A percentile compares a stretch with the other conserved stretches of the same genome.
These are phyloP conservation scores for Pterocles gutturalis DNA, from an alignment of 2,113 vertebrate species.

Conservation along the genomic window DNA sequence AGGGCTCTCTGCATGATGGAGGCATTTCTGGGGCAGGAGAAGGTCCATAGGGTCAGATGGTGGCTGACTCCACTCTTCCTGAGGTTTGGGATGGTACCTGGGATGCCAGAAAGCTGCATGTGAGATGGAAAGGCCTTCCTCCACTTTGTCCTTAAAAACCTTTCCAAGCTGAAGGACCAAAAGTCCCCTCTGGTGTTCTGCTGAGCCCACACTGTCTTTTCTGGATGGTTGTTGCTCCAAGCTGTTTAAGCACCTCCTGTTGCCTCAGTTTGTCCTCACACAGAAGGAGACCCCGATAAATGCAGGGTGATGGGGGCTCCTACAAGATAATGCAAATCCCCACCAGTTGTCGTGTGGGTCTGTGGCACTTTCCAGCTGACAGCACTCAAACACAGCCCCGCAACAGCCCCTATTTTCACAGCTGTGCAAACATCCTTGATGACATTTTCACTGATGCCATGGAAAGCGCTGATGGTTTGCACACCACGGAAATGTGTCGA, in stretches of 20 bases:
- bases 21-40: not conserved
- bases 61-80: not conserved
- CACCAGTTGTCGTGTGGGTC: not conserved
- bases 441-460: not conserved
- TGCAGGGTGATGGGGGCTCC: not conserved
- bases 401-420: not conserved
- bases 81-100: not conserved
- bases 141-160: not conserved
- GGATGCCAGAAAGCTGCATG: not conserved
- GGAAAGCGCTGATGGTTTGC: not conserved
- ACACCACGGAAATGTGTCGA: not conserved
- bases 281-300: not conserved
- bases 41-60: fast-evolving
- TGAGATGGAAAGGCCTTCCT: not conserved
- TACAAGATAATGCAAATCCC: not conserved
- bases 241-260: not conserved
- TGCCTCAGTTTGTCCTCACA: not conserved
- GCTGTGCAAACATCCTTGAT: conserved; percentile 45
- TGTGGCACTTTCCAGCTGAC: not conserved
- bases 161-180: not conserved
- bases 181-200: not conserved
- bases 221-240: not conserved
- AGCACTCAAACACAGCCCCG: not conserved
- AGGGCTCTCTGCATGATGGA: not conserved
- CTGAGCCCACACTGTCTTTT: not conserved